Evolutionary conservation across 1,140 invertebrate species (phyloP), one percentile per base, ranked within the genome.

Genomic region (Agraylea sexmaculata): DNA sequence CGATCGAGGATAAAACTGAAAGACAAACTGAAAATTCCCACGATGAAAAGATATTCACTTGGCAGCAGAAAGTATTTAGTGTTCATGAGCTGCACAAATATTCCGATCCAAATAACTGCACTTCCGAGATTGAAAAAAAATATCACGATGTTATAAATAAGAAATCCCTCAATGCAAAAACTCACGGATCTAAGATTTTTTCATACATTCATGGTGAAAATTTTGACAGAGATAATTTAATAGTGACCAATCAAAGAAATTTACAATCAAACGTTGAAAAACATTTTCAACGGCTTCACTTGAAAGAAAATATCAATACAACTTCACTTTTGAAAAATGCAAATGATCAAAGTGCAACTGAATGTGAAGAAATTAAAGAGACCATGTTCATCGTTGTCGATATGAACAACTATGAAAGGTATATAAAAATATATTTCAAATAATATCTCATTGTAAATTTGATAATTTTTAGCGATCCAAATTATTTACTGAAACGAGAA

Each of bases 61-160:
- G 64, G 64, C 62, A 67, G 53, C 57, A 64, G 46, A 67, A 64
- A 51, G 44, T 54, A 7, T 64, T 62, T 27, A 59, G 55, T 37
- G 25, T 39, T 6, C 55, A 52, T 47, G 59, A 66, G 46, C 43
- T 57, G 22, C 43, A 57, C 23, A 46, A 50, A 21, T 64, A 56
- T 45, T 45, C 43, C 1, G 52, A 63, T 21, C 30, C 40, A 15
- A 47, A 57, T 21, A 60, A 59, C 32, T 63, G 58, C 46, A 46
- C 45, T 1, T 51, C 54, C 23, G 56, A 62, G 15, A 39, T 12
- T 16, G 57, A 64, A 33, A 38, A 58, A 16, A 48, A 43, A 22
- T 57, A 63, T 36, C 45, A 62, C 42, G 53, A 58, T 35, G 50
- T 42, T 25, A 50, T 63, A 29, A 43, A 54, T 30, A 47, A 56